These are phyloP conservation scores for Nibea albiflora DNA, from an alignment of 2,113 vertebrate genomes.

Conservation along the genomic window DNA sequence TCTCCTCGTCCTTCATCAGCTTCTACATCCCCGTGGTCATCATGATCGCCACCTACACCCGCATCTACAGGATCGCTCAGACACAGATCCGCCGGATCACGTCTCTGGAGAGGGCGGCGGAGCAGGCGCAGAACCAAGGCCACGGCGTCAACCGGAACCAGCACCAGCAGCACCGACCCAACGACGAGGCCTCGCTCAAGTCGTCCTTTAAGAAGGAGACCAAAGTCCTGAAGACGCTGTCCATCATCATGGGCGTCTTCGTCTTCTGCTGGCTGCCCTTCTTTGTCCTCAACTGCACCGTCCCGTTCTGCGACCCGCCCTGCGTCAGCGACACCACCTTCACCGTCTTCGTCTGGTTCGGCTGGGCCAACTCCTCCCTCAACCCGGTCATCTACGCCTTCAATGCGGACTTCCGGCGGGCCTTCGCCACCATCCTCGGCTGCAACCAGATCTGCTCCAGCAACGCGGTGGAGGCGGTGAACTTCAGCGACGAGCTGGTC, in stretches of 20 bases:
- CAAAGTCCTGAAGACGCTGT: slow-evolving; percentile 89
- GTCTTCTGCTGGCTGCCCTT: slow-evolving; percentile 90
- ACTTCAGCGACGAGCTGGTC: slow-evolving; percentile 85
- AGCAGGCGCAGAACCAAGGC: slow-evolving; percentile 68
- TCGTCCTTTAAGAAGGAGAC: slow-evolving; percentile 88
- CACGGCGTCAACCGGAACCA: slow-evolving; percentile 46
- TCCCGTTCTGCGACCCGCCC: slow-evolving; percentile 87
- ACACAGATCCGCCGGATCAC: slow-evolving; percentile 87
- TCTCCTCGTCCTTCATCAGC: slow-evolving; percentile 85
- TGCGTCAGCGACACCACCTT: slow-evolving; percentile 86
- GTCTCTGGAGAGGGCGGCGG: slow-evolving; percentile 84
- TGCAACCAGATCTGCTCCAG: slow-evolving; percentile 80
- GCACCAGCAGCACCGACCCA: slow-evolving; percentile 57
- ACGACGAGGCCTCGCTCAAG: slow-evolving; percentile 80
- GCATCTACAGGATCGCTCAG: slow-evolving; percentile 88
- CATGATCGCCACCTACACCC: slow-evolving; percentile 88
- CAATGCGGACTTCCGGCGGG: slow-evolving; percentile 85
- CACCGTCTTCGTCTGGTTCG: slow-evolving; percentile 88
- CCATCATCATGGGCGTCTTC: slow-evolving; percentile 90
- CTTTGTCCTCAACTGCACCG: slow-evolving; percentile 88
- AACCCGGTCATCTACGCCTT: slow-evolving; percentile 89
- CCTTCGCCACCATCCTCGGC: slow-evolving; percentile 85
- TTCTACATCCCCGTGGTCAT: slow-evolving; percentile 88
- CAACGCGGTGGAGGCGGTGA: slow-evolving; percentile 81
- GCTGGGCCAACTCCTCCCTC: slow-evolving; percentile 88